Percentiles rank a stretch among this genome's conserved stretches.
Evolutionary conservation across 2,888 invertebrate genomes (phyloP).

Genomic region (Marronus borbonicus): DNA sequence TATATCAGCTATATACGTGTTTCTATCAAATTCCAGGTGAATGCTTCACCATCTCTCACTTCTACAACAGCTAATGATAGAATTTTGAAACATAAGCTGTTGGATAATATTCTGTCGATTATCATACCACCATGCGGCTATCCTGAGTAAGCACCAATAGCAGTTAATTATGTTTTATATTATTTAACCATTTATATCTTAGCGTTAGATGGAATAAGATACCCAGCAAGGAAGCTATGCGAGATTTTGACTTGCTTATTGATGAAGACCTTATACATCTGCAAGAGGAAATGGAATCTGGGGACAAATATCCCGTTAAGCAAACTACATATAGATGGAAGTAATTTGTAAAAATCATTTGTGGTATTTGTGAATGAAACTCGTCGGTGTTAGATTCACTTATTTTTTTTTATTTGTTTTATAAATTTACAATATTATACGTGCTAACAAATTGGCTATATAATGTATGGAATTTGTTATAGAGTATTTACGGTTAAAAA

Average conservation of each 20-base stretch:
- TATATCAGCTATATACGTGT: too few species aligned
- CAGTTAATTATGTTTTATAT: too few species aligned
- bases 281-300: constrained; percentile 69
- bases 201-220: constrained; percentile 90
- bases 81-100: constrained; percentile 93
- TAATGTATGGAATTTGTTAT: constrained; percentile 19
- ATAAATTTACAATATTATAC: constrained; percentile 16
- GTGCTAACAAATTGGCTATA: constrained; percentile 35
- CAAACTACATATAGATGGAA: constrained; percentile 62
- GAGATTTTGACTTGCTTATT: constrained; percentile 87
- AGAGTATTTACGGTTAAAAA: constrained; percentile 34
- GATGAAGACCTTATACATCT: constrained; percentile 86
- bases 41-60: constrained; percentile 94
- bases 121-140: constrained; percentile 91
- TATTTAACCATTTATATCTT: constrained; percentile 19
- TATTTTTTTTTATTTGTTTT: constrained; percentile 35
- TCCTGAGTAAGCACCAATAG: constrained; percentile 79
- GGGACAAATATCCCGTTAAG: constrained; percentile 53
- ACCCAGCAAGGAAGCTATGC: constrained; percentile 81
- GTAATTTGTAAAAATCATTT: constrained; percentile 53
- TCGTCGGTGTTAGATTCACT: not conserved
- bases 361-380: constrained; percentile 14
- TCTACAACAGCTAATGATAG: constrained; percentile 96
- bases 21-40: constrained; percentile 76
- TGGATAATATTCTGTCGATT: constrained; percentile 93